Base-by-base conservation (phyloP, 2,888 invertebrate genomes). In the Hartigia nigra region DNA sequence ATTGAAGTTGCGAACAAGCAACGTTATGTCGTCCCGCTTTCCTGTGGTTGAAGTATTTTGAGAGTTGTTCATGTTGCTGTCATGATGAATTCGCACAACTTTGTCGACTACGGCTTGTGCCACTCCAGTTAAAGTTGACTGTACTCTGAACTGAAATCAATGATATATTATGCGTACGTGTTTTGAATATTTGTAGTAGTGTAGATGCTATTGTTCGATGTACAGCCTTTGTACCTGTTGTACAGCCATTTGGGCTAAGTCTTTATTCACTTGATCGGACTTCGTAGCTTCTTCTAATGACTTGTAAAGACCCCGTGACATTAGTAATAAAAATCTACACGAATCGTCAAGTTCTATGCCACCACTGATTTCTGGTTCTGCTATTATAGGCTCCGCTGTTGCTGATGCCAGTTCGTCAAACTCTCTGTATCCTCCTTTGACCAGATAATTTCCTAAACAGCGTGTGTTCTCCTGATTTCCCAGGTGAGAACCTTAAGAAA, bases 71-170 rank as follows among this genome's bases (percentile, higher is more conserved):
- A 96, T 94, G 88, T 95, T 96, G 80, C 95, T 94, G 74, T 96
- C 95, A 74, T 96, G 95, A 89, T 97, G 97, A 80, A 96, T 94
- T n/a, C 96, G 93, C 23, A 96, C 96, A 1, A 97, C 95, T 91
- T 96, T 96, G 88, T 97, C 95, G 0, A 98, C 94, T 0, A 97
- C 97, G 0, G 96, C 95, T 92, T 98, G 97, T 23, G 97, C 96
- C 74, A 98, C 97, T 69, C 95, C 95, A 32, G 94, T 95, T 83
- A 98, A 92, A 23, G 97, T 96, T 0, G 95, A 94, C 88, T 97
- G 96, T 75, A 95, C 94, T 11, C 95, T 92, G 90, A 98, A 97
- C 93, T 95, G 88, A 79, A 92, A 90, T 77, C 70, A 35, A 82
- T 72, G 12, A 12, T 11, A 12, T 35, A 31, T 69, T n/a, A 74